Percentiles rank a stretch among this genome's conserved stretches.
Conservation (phyloP, 1,140 invertebrate species). For the Luehdorfia chinensis region DNA sequence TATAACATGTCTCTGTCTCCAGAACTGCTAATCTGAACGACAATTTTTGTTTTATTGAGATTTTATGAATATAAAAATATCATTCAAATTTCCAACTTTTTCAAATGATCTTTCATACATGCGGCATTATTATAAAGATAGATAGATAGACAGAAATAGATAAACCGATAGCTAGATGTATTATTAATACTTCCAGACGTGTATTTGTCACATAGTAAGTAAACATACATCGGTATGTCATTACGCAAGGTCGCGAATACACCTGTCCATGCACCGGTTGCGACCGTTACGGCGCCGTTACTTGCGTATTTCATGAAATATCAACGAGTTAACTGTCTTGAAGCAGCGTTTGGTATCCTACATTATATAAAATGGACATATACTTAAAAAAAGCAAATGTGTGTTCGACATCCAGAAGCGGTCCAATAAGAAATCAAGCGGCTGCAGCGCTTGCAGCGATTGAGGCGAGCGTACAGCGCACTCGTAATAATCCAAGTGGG, state of each 20-base stretch:
- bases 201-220: constrained; percentile 29
- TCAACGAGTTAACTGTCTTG: constrained; percentile 10
- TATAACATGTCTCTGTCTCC: no score
- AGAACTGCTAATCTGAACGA: no score
- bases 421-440: constrained; percentile 44
- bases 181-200: constrained; percentile 38
- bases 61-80: no score
- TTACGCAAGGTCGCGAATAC: constrained; percentile 56
- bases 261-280: constrained; percentile 44
- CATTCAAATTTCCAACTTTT: no score
- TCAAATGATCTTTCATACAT: no score
- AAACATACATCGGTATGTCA: constrained; percentile 48
- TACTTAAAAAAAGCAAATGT: constrained; percentile 8
- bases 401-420: constrained; percentile 19
- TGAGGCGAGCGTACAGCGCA: constrained; percentile 52
- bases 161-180: no score
- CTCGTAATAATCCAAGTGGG: constrained; percentile 75
- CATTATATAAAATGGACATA: neutral
- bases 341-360: neutral
- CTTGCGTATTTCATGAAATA: constrained; percentile 34
- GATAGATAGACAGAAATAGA: no score
- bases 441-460: constrained; percentile 54
- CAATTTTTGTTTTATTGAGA: no score
- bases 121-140: no score
- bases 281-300: constrained; percentile 50